Conservation (phyloP, 2,888 invertebrate genomes). For the Notodonta ziczac region DNA sequence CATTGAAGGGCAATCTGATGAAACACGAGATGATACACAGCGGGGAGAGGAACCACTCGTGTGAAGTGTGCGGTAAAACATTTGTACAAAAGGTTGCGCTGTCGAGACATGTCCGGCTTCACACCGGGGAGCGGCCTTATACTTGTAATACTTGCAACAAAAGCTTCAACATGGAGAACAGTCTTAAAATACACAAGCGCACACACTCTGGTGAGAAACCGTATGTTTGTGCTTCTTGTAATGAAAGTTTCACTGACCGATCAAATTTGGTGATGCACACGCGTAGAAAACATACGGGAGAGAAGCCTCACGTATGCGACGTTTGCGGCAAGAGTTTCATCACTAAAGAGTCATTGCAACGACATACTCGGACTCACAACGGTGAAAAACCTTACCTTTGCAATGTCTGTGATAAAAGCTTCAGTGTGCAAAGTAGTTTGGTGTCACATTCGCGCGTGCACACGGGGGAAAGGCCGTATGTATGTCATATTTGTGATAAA, state of each 20-base stretch:
- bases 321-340: not conserved
- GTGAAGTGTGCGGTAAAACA: not conserved
- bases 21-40: not conserved
- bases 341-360: not conserved
- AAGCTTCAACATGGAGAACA: not conserved
- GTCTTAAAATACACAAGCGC: not conserved
- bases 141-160: not conserved
- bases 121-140: not conserved
- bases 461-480: conserved; percentile 2
- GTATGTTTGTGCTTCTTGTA: not conserved
- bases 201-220: not conserved
- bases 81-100: not conserved
- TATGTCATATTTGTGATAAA: not conserved
- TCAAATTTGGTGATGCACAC: not conserved
- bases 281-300: not conserved
- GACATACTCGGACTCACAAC: not conserved
- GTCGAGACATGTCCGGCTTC: not conserved
- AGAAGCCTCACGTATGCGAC: not conserved
- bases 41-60: not conserved
- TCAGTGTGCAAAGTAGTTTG: not conserved
- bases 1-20: not conserved
- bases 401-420: not conserved
- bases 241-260: not conserved
- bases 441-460: not conserved
- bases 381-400: not conserved